Evolutionary conservation across 1,140 invertebrate genomes (phyloP).

Genomic region (Leptopilina clavipes): DNA sequence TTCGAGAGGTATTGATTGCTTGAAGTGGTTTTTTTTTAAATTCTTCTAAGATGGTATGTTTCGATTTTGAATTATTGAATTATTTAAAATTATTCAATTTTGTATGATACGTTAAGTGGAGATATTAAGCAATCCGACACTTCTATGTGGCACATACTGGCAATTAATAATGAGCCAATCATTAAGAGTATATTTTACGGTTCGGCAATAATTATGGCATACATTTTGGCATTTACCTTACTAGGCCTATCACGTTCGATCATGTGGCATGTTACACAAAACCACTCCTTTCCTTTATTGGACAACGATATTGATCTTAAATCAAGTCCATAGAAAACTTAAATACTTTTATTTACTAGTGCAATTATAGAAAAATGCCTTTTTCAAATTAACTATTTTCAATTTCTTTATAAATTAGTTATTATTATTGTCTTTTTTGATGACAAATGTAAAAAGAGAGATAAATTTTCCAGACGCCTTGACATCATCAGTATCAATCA

Average conservation of each 20-base stretch:
- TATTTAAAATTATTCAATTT: neutral
- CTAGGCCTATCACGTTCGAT: constrained; percentile 37
- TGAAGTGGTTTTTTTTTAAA: too few relatives aligned
- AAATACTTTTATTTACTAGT: too few relatives aligned
- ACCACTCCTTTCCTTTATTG: constrained; percentile 36
- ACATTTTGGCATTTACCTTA: constrained; percentile 47
- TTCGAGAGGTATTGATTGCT: too few relatives aligned
- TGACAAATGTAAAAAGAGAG: too few relatives aligned
- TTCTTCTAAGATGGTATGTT: neutral
- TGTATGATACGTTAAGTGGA: neutral
- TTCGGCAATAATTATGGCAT: constrained; percentile 45
- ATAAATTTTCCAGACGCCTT: too few relatives aligned
- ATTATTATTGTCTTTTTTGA: too few relatives aligned
- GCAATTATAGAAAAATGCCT: too few relatives aligned
- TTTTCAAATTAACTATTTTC: too few relatives aligned
- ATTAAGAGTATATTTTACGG: constrained; percentile 38
- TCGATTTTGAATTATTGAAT: neutral
- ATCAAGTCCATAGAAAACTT: neutral
- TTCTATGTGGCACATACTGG: constrained; percentile 17
- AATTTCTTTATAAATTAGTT: too few relatives aligned
- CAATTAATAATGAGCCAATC: constrained; percentile 51
- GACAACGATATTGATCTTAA: constrained; percentile 24
- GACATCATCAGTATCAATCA: too few relatives aligned
- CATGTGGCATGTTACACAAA: neutral
- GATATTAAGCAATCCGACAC: constrained; percentile 48